Base-by-base conservation (phyloP, 2,113 vertebrate genomes). In the Sorex araneus region DNA sequence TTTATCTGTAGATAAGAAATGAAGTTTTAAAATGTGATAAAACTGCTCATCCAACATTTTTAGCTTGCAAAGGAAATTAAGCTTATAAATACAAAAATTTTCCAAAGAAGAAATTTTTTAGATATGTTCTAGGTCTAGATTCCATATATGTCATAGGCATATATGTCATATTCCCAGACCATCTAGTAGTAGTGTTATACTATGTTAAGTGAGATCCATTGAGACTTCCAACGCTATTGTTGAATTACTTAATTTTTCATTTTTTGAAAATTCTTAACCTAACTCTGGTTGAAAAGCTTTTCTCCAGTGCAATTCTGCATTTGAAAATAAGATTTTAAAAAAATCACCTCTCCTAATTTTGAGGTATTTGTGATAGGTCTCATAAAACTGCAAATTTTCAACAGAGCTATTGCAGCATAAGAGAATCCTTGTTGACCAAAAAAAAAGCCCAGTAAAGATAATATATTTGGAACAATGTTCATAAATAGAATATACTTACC, bases 401-500 rank as follows among this genome's bases (percentile, higher is more conserved):
- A 47, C 18, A 57, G 50, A 84, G 60, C 36, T 63, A 1, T 4
- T 74, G 69, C 28, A 34, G n/a, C 1, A 3, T 9, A 69, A 82
- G 70, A 84, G 78, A 81, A 91, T 0, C 32, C 66, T 84, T 45
- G 13, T 6, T 28, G 60, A 6, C 50, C n/a, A n/a, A 40, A 40
- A 50, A 84, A 79, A 73, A 89, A 43, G 10, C 76, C 85, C 23
- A 66, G 19, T 27, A 67, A 88, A 16, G 40, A 54, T 18, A 19
- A 30, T 28, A 9, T 32, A 87, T 50, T 43, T 71, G 34, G 74
- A 66, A 76, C 28, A 40, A 36, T 13, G 54, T 30, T 36, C 76
- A 45, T 30, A 88, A 88, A 40, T 4, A 92, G 73, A 27, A 70
- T 0, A 7, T 57, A 97, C 97, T 99, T 98, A 99, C 99, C 98